These are phyloP conservation scores for Oscheius sp. DNA, from an alignment of 2,888 invertebrate genomes.

Conservation along the genomic window DNA sequence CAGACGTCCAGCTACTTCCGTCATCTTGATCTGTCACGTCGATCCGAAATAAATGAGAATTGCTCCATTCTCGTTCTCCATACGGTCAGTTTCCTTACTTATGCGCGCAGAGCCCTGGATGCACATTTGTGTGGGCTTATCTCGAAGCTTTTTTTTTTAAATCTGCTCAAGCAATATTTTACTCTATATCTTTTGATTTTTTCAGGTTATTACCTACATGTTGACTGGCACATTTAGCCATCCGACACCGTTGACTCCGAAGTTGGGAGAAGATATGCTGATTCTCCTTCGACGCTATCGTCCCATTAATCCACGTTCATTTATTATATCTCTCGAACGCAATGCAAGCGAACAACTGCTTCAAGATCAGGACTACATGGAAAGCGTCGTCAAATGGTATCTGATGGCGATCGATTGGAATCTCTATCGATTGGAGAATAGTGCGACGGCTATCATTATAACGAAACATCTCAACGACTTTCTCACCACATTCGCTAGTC, in stretches of 20 bases:
- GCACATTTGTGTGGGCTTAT: no score
- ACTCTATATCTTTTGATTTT: no score
- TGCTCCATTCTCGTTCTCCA: not conserved
- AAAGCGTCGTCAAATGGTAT: not conserved
- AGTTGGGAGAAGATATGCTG: not conserved
- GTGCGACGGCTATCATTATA: not conserved
- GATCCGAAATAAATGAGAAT: not conserved
- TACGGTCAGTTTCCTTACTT: no score
- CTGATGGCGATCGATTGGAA: not conserved
- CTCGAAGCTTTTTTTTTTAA: no score
- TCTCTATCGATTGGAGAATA: not conserved
- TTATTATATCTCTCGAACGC: not conserved
- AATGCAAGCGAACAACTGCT: not conserved
- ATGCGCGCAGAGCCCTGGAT: no score
- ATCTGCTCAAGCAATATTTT: no score
- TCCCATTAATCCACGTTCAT: not conserved
- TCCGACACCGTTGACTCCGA: not conserved
- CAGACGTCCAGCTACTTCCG: constrained; percentile 7
- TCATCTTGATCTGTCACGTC: not conserved
- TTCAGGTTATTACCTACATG: constrained; percentile 3
- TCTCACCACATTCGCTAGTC: not conserved
- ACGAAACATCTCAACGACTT: not conserved
- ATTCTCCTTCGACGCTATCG: constrained; percentile 7
- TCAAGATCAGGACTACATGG: not conserved
- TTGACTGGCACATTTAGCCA: not conserved